Evolutionary conservation across 2,888 invertebrate genomes (phyloP), one percentile per base, ranked within the genome.

Genomic region (Gastrophysa polygoni): DNA sequence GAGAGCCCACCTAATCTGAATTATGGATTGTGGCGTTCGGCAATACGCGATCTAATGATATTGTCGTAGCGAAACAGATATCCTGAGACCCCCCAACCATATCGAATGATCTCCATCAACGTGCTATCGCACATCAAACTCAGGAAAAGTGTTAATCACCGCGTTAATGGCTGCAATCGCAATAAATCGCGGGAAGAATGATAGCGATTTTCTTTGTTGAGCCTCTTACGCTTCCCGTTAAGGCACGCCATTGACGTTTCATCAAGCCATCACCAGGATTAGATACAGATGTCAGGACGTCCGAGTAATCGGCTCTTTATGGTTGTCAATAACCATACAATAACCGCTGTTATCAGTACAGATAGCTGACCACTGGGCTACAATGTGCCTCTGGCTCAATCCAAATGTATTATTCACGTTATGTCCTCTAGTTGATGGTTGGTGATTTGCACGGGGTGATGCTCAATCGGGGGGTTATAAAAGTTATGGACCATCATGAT

Each of bases 321-420:
- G 73, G 73, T 63, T 74, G 74, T 74, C 78, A 78, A 78, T 79
- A 79, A 79, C 78, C 76, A 71, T 79, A 75, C 75, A 78, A 77
- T 79, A 78, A 76, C 77, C 75, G 66, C 68, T 70, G 75, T 78
- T 79, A 80, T 78, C 78, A 75, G 76, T 74, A 68, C 52, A 73
- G 73, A 75, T 74, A 75, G 63, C 66, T 50, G 65, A 57, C 63
- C 70, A 74, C 69, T 68, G 64, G 66, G 71, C 63, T 66, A 75
- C 75, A 52, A 59, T 76, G 76, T 77, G 74, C 74, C 70, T 58
- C 60, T 58, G 65, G 66, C 69, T 68, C 66, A 63, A 64, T 69
- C 65, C 65, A 56, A 69, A 69, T 73, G 68, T 71, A 67, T 72
- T 69, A 43, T 43, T 43, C 43, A 43, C 21, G 43, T 54, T 54